A percentile compares a stretch with the other conserved stretches of the same genome.
These are phyloP conservation scores for Hirtodrosophila duncani DNA, from an alignment of 2,888 invertebrate genomes.

Conservation along the genomic window DNA sequence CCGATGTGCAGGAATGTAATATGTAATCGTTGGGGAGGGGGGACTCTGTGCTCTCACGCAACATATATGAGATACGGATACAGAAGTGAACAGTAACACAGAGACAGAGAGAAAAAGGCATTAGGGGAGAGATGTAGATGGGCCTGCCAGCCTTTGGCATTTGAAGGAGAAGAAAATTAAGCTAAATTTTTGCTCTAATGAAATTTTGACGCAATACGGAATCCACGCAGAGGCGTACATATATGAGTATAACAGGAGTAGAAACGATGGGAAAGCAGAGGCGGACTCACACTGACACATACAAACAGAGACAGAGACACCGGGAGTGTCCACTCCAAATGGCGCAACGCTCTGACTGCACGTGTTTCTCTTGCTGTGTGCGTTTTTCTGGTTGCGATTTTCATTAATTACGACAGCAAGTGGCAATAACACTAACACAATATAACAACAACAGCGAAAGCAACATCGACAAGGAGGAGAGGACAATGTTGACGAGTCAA, in stretches of 20 bases:
- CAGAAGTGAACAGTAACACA: too few species aligned
- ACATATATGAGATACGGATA: too few species aligned
- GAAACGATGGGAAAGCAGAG: constrained; percentile 1
- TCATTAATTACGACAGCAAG: constrained; percentile 59
- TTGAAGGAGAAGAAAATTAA: too few species aligned
- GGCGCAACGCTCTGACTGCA: constrained; percentile 15
- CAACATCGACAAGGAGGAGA: background rate
- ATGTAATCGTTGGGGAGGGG: too few species aligned
- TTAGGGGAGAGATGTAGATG: too few species aligned
- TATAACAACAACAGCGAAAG: constrained; percentile 5
- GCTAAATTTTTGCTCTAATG: constrained; percentile 37
- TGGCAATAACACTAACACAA: constrained; percentile 16
- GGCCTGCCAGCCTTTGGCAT: too few species aligned
- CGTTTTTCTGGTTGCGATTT: constrained; percentile 33
- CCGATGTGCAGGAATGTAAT: too few species aligned
- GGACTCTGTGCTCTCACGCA: too few species aligned
- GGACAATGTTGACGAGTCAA: constrained; percentile 27
- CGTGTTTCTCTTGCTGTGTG: constrained; percentile 6
- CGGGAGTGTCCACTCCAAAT: constrained; percentile 14
- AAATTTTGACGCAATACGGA: constrained; percentile 48
- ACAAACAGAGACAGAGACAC: background rate
- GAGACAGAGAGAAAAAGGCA: too few species aligned
- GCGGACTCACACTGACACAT: background rate
- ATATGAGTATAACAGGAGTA: background rate
- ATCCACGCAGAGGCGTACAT: constrained; percentile 9